Evolutionary conservation across 1,140 invertebrate genomes (phyloP).

Genomic region (Drosophila lini): DNA sequence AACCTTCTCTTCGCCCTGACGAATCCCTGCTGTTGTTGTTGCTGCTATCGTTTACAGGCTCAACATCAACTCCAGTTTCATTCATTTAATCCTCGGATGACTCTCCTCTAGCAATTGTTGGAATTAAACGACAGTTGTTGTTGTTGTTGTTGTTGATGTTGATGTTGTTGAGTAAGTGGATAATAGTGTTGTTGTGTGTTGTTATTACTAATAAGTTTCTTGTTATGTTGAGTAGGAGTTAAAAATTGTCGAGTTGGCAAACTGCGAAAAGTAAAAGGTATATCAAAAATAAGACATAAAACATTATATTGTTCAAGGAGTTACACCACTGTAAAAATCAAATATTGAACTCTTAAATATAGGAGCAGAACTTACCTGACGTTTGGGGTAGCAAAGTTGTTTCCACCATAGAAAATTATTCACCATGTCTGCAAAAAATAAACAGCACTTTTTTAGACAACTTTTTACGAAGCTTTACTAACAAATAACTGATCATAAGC

Average conservation of each 20-base stretch:
- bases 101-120: conserved; percentile 31
- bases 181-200: conserved; percentile 57
- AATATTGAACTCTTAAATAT: background rate
- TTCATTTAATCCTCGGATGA: conserved; percentile 29
- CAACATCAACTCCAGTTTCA: conserved; percentile 33
- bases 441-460: background rate
- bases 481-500: background rate
- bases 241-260: conserved; percentile 69
- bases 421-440: conserved; percentile 79
- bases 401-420: conserved; percentile 77
- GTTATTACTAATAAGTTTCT: conserved; percentile 71
- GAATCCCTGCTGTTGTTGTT: conserved; percentile 40
- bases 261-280: conserved; percentile 35
- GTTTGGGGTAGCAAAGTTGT: conserved; percentile 82
- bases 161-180: conserved; percentile 57
- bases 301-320: background rate
- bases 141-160: conserved; percentile 51
- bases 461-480: background rate
- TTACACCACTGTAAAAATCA: too few relatives aligned
- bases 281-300: background rate
- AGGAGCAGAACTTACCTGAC: conserved; percentile 56
- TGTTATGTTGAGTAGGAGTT: conserved; percentile 79
- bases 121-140: conserved; percentile 40
- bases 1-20: conserved; percentile 23
- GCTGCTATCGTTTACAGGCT: conserved; percentile 35